Base-by-base conservation (phyloP, 2,797 vertebrate species). In the Phrynocephalus guinanensis region DNA sequence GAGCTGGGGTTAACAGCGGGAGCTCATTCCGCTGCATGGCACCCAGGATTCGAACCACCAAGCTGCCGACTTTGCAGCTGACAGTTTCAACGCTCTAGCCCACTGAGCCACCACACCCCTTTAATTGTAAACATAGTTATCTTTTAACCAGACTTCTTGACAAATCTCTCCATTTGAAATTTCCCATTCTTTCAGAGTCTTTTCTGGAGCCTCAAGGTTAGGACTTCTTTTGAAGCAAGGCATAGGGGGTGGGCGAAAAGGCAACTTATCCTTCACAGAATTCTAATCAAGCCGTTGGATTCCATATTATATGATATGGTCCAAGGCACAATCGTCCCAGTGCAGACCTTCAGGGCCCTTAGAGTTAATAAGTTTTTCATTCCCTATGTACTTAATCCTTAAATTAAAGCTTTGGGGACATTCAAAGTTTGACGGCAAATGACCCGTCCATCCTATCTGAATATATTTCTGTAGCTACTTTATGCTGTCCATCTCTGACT, bases 161-260 rank as follows among this genome's bases (percentile, higher is more conserved):
- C 18, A 81, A 85, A 81, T n/a, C 5, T 85, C 30, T 56, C 26
- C 20, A 82, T 85, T 85, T 44, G 26, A 77, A 77, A 67, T 73
- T 60, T 76, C 44, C 38, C 71, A 20, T 3, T 85, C 56, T 63
- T 60, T 60, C 67, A 86, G 48, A 26, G n/a, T 60, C 44, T 70
- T 38, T 38, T 68, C 79, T 52, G 24, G 44, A n/a, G 67, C 16
- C 13, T 30, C 6, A n/a, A 82, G 28, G 56, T 84, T 79, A 48
- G 68, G 70, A 72, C 60, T 88, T 79, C 44, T 50, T 84, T 72
- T 63, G 30, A 79, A 79, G 87, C 50, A 24, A 70, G 44, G 75
- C 2, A 26, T 20, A 18, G 33, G 85, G 26, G 38, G 52, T n/a
- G 26, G 26, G 6, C 16, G 13, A 24, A 38, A 7, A n/a, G 16